Conservation (phyloP, 2,113 vertebrate genomes). For the Dermatemys mawii region DNA sequence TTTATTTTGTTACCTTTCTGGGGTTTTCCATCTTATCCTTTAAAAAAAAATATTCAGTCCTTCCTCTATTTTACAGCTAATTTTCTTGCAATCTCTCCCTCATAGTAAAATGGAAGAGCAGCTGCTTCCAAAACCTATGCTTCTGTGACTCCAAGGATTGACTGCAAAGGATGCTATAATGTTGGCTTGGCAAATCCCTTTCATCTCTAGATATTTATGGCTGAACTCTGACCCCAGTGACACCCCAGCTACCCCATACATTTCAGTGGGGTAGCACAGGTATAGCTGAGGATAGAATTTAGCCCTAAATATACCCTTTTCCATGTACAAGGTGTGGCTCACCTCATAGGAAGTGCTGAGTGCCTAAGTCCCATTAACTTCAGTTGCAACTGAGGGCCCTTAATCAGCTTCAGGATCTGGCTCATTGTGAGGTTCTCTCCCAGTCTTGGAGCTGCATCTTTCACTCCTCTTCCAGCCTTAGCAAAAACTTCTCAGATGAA, state of each 20-base stretch:
- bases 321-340: not conserved
- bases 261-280: conserved; percentile 48
- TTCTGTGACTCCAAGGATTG: not conserved
- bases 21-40: conserved; percentile 4
- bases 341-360: not conserved
- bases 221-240: conserved; percentile 37
- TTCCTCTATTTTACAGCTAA: not conserved
- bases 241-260: conserved; percentile 40
- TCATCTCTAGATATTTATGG: conserved; percentile 30
- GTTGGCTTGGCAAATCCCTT: conserved; percentile 40
- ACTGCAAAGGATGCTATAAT: not conserved
- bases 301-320: conserved; percentile 30
- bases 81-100: not conserved
- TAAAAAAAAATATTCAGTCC: not conserved
- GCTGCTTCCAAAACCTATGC: not conserved
- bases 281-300: conserved; percentile 53
- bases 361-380: accelerated
- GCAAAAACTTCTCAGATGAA: not conserved
- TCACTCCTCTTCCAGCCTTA: not conserved
- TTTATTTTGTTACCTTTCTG: conserved; percentile 3
- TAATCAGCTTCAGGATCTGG: not conserved
- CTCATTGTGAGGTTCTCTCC: not conserved
- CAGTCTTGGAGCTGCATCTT: not conserved
- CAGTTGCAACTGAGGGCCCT: not conserved
- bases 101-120: not conserved